Base-by-base conservation (phyloP, 1,140 invertebrate genomes). In the Pectinophora gossypiella region DNA sequence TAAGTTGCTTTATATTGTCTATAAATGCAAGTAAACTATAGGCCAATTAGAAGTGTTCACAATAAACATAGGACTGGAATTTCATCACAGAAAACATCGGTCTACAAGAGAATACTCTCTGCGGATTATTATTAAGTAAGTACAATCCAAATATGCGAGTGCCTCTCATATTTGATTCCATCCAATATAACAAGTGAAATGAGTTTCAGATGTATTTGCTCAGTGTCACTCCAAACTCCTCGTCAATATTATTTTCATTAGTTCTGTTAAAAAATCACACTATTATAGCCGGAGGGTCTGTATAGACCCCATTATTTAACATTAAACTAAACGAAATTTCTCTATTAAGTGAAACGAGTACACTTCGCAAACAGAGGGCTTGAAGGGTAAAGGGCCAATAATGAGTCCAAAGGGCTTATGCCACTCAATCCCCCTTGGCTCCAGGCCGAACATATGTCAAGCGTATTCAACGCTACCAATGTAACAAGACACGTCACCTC, bases 331-430 rank as follows among this genome's bases (percentile, higher is more conserved):
- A 70, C 61, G 60, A 61, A 57, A 64, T 66, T 67, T 72, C 58
- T 70, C 68, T 75, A 73, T 66, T 74, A 80, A 79, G 64, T 76
- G 71, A 77, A 71, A 71, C 66, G 66, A 72, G 64, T 70, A 74
- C 56, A 64, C 69, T 79, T 70, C 54, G 68, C 73, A 82, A 85
- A 85, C 72, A 82, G 62, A 72, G 67, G 66, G 68, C 66, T 67
- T 63, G 64, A 76, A 63, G 73, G 65, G 53, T 51, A 73, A 72
- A 75, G 68, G 68, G 65, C 55, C 74, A 72, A 75, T 82, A 84
- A 84, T 84, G 75, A 79, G 75, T n/a, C 68, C 75, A 65, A 72
- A 77, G 70, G 80, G 72, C 72, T 82, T 80, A 80, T 65, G 68
- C 70, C 75, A 78, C 78, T 75, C 72, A 64, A 75, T 70, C 67